Evolutionary conservation across 2,797 vertebrate species (phyloP).

Genomic region (Trichosurus vulpecula): DNA sequence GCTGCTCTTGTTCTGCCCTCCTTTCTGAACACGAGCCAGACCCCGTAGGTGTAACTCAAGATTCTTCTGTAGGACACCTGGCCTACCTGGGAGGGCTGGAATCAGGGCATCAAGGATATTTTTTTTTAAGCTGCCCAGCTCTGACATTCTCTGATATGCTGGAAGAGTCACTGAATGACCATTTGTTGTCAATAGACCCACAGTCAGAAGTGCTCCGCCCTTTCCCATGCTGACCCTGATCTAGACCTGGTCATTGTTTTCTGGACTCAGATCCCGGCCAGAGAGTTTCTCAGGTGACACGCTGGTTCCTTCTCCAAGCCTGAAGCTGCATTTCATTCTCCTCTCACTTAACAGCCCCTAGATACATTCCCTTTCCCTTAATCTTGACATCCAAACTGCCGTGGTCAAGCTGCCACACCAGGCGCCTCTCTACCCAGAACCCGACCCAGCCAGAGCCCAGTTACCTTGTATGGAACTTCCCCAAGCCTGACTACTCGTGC

Average conservation of each 20-base stretch:
- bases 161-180: background rate
- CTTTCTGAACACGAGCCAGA: conserved; percentile 85
- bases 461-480: conserved; percentile 95
- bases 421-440: background rate
- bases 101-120: conserved; percentile 77
- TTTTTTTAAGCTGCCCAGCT: conserved; percentile 86
- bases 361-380: fast-evolving
- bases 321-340: background rate
- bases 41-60: conserved; percentile 86
- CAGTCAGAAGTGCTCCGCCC: background rate
- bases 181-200: background rate
- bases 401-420: background rate
- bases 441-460: background rate
- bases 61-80: conserved; percentile 92
- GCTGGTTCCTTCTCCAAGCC: background rate
- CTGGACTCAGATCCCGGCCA: too few species aligned
- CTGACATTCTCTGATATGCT: background rate
- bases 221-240: background rate
- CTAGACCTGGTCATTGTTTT: background rate
- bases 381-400: too few species aligned
- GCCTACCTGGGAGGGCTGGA: conserved; percentile 88
- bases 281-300: background rate
- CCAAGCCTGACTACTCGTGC: conserved; percentile 93
- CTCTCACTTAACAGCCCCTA: fast-evolving
- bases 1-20: conserved; percentile 81